Evolutionary conservation across 2,888 invertebrate species (phyloP), one percentile per base, ranked within the genome.

Genomic region (Drosophila meridiana): DNA sequence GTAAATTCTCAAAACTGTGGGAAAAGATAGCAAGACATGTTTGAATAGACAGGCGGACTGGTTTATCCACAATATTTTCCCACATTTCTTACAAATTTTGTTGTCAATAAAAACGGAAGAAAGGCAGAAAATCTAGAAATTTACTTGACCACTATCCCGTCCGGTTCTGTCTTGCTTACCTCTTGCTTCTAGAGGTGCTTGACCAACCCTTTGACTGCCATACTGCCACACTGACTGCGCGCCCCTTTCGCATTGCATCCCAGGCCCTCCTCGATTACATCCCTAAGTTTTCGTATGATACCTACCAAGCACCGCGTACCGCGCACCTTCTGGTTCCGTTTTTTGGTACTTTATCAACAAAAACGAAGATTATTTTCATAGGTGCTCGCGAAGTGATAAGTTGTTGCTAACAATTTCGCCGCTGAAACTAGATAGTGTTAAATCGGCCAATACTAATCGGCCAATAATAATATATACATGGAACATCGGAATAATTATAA

Each of bases 51-150:
- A 53, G 34, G 50, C 28, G 26, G 83, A 85, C 84, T 81, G 73
- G 84, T 85, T 56, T 69, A 14, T 86, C 86, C 50, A 90, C 73
- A 67, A 63, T 65, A 75, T 80, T 77, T 90, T 85, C 84, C 70
- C 84, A 85, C 72, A 72, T 69, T 63, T 75, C 70, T 30, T 11
- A 14, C 42, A 43, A 40, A 40, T 68, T 76, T 85, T 77, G 72
- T 86, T 77, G 76, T 71, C 71, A 50, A 43, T 45, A 77, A 71
- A 63, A 71, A 53, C 9, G 28, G 30, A 72, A 59, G 69, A 68
- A 59, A 70, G 72, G 69, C 38, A 52, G 42, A 50, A 52, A 34
- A 11, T 52, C 52, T 20, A 52, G 52, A 71, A 86, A 61, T 61
- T 34, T 36, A 32, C 63, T 84, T 87, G 65, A 55, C 76, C 81